Evolutionary conservation across 2,113 vertebrate genomes (phyloP), one percentile per base, ranked within the genome.

Genomic region (Zosterops lateralis): DNA sequence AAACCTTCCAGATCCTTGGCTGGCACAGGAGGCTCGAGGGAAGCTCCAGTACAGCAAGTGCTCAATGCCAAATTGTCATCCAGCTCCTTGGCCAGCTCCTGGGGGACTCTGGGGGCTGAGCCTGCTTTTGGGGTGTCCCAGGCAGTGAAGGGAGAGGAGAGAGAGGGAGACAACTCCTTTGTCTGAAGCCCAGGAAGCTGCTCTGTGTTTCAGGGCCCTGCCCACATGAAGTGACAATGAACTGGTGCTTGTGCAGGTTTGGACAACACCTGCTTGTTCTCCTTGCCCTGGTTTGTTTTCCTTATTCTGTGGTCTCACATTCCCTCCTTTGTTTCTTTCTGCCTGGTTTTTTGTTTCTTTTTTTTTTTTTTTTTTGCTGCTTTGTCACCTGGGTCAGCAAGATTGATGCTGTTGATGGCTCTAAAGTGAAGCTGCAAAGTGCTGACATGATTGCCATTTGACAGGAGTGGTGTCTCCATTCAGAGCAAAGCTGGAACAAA

Each of bases 1-100:
- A 74, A 65, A 54, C 25, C 22, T 42, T 32, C n/a, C 0, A 0
- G 26, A 7, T 65, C 2, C 54, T 77, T 6, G 0, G 74, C 70
- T 75, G 74, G 51, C 36, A 2, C 40, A 10, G 31, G 66, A 3
- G 8, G 17, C 18, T 77, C 0, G 0, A 51, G 44, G 28, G 81
- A 34, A 75, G 77, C 84, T 81, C 48, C 68, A 72, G 75, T 44
- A 29, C 66, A 64, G 53, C 53, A 3, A 44, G 45, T 38, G 31
- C 3, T 17, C 62, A 42, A 32, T 56, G 54, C 68, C 84, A 58
- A 12, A 12, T 56, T 34, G 14, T 74, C 62, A 15, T 12, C 47
- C 60, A 72, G 62, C 48, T 74, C 29, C 60, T 38, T 4, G 0
- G 40, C 44, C 62, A 11, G 0, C 17, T 92, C n/a, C 72, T 62